Conservation (phyloP, 37 sponge, comb jelly and placozoan species). For the Amphimedon queenslandica region DNA sequence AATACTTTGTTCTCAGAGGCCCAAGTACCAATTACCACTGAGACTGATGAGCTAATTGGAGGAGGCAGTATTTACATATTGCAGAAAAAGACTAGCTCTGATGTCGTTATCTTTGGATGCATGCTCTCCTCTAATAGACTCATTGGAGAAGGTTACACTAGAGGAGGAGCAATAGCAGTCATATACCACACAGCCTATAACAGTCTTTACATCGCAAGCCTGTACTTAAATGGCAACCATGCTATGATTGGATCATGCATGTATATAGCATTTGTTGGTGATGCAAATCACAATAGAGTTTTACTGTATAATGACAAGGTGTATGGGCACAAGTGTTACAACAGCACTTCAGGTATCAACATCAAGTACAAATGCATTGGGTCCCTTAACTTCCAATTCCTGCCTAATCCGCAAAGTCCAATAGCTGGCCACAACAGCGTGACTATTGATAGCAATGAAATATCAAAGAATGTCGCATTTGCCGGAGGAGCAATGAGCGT, state of each 20-base stretch:
- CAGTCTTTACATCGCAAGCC: background rate
- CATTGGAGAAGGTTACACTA: background rate
- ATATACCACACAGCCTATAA: background rate
- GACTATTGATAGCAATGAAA: background rate
- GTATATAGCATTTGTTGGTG: background rate
- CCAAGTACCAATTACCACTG: background rate
- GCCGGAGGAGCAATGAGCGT: constrained; percentile 1
- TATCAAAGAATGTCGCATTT: constrained; percentile 4
- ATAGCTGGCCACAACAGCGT: background rate
- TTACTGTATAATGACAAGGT: background rate
- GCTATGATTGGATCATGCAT: background rate
- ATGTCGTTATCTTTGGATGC: background rate
- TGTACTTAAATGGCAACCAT: background rate
- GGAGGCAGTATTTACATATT: background rate
- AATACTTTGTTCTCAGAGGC: background rate
- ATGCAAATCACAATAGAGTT: background rate
- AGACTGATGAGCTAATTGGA: background rate
- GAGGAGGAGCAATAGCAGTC: background rate
- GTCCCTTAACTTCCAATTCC: background rate
- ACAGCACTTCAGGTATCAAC: background rate
- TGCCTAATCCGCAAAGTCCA: background rate
- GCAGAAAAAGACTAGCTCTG: background rate
- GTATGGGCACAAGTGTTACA: constrained; percentile 2
- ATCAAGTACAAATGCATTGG: background rate
- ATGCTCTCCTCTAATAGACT: background rate